Percentiles rank a stretch among this genome's conserved stretches.
Conservation (phyloP, 2,888 invertebrate genomes). For the Listrodromus nycthemerus region DNA sequence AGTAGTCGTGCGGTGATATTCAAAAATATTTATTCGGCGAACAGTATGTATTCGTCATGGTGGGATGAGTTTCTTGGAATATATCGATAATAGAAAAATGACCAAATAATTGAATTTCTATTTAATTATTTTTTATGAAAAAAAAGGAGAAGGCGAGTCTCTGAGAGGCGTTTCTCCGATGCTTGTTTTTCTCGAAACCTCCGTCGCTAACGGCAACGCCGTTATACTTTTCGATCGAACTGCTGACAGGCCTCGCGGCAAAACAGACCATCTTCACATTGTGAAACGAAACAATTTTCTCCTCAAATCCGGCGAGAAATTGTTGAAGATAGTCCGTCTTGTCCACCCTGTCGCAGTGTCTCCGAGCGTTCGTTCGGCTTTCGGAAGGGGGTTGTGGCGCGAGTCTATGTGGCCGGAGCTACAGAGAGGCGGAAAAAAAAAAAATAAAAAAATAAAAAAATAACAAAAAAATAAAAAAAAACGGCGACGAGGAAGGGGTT, state of each 20-base stretch:
- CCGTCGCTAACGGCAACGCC: neutral
- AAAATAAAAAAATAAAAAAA: constrained; percentile 28
- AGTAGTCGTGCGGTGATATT: too few relatives aligned
- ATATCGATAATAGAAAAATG: too few relatives aligned
- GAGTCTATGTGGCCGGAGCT: neutral
- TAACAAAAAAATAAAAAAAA: constrained; percentile 29
- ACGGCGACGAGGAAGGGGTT: constrained; percentile 64
- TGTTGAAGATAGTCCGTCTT: too few relatives aligned
- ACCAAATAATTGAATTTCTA: too few relatives aligned
- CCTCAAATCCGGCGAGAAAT: too few relatives aligned
- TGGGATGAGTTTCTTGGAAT: too few relatives aligned
- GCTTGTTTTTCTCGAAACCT: constrained; percentile 81
- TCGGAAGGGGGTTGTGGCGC: neutral
- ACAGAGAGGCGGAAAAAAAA: constrained; percentile 11
- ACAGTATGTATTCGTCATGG: too few relatives aligned
- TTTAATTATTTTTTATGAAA: neutral
- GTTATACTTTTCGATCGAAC: neutral
- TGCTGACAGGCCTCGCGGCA: too few relatives aligned
- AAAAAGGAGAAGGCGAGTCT: constrained; percentile 24
- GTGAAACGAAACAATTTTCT: too few relatives aligned
- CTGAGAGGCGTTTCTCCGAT: constrained; percentile 65
- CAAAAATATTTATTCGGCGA: too few relatives aligned
- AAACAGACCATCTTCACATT: too few relatives aligned
- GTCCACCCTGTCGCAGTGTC: too few relatives aligned
- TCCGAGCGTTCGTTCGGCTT: neutral